Percentiles rank a stretch among this genome's conserved stretches.
Evolutionary conservation across 2,888 invertebrate genomes (phyloP).

Genomic region (Aelia acuminata): DNA sequence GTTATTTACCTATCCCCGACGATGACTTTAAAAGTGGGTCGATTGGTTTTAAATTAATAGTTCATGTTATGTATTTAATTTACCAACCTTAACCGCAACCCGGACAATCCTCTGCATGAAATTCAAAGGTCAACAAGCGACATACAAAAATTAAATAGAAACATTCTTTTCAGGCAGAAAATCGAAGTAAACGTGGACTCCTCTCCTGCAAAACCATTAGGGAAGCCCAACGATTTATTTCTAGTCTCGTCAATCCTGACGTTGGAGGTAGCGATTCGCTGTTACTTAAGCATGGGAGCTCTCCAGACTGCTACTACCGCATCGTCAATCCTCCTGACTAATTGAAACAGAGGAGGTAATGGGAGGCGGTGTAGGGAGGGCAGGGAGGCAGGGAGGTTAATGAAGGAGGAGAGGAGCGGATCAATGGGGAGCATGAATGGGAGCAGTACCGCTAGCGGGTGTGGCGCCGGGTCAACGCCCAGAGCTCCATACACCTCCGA

Average conservation of each 20-base stretch:
- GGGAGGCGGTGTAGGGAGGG: not conserved
- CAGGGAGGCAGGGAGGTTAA: not conserved
- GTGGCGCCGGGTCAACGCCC: slow-evolving; percentile 39
- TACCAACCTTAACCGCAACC: too few species aligned
- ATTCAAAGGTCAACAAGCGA: too few species aligned
- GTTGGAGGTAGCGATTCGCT: not conserved
- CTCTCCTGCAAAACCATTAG: not conserved
- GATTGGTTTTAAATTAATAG: too few species aligned
- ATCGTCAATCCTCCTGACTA: not conserved
- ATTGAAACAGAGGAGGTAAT: not conserved
- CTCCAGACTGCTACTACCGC: not conserved
- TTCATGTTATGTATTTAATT: too few species aligned
- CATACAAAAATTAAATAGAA: not conserved
- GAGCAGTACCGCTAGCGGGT: slow-evolving; percentile 41
- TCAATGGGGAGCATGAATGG: slow-evolving; percentile 44
- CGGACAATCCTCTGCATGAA: too few species aligned
- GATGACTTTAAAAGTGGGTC: too few species aligned
- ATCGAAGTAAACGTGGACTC: not conserved
- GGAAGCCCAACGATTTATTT: not conserved
- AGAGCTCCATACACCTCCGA: not conserved
- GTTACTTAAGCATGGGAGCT: not conserved
- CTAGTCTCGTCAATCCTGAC: not conserved
- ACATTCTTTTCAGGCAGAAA: not conserved
- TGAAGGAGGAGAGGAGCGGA: slow-evolving; percentile 10
- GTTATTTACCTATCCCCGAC: too few species aligned